Evolutionary conservation across 1,140 invertebrate species (phyloP).

Genomic region (Brachystomella parvula): DNA sequence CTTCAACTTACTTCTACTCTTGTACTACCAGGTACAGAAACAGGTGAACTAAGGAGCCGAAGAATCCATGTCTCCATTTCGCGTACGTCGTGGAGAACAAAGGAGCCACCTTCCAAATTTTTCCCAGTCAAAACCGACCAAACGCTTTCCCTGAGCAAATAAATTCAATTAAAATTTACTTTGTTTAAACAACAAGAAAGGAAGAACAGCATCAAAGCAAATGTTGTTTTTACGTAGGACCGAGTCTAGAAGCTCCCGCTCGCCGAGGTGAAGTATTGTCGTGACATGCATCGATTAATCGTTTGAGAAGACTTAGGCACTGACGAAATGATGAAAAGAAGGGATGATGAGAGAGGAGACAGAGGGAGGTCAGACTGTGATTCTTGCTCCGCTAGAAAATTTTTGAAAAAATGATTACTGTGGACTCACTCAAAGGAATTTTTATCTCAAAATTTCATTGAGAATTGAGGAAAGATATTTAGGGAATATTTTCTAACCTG

Average conservation of each 20-base stretch:
- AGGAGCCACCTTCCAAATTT: slow-evolving; percentile 60
- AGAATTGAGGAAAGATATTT: not conserved
- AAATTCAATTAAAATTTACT: slow-evolving; percentile 13
- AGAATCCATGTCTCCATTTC: slow-evolving; percentile 99
- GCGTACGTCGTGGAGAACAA: slow-evolving; percentile 87
- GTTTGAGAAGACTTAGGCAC: slow-evolving; percentile 89
- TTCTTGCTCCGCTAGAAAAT: slow-evolving; percentile 61
- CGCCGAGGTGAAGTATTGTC: slow-evolving; percentile 79
- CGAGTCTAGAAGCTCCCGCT: slow-evolving; percentile 77
- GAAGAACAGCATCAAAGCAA: slow-evolving; percentile 5
- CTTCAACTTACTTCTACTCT: slow-evolving; percentile 63
- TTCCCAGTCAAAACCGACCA: slow-evolving; percentile 76
- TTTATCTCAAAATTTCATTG: not conserved
- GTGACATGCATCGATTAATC: slow-evolving; percentile 92
- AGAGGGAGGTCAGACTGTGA: slow-evolving; percentile 91
- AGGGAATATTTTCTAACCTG: slow-evolving; percentile 49
- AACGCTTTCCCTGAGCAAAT: slow-evolving; percentile 68
- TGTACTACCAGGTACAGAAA: slow-evolving; percentile 94
- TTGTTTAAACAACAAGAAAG: not conserved
- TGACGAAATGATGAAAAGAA: slow-evolving; percentile 97
- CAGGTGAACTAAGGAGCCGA: slow-evolving; percentile 86
- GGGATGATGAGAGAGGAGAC: slow-evolving; percentile 96
- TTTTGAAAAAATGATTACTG: not conserved
- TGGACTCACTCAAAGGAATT: not conserved
- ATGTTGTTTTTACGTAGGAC: slow-evolving; percentile 55